Evolutionary conservation across 2,797 vertebrate genomes (phyloP).

Genomic region (Danio kyathit): DNA sequence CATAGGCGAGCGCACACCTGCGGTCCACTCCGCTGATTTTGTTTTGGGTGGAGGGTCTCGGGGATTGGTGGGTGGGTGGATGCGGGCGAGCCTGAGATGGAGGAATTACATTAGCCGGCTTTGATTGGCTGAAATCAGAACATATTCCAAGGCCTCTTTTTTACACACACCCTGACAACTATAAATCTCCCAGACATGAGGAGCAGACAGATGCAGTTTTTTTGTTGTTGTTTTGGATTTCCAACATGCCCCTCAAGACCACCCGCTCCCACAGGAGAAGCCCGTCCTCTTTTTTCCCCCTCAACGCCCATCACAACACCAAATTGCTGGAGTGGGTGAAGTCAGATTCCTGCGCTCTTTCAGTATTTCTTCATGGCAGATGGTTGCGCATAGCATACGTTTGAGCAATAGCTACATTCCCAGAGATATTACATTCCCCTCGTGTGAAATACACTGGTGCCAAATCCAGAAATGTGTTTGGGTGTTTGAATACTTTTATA

Average conservation of each 20-base stretch:
- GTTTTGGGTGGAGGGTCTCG: slow-evolving; percentile 26
- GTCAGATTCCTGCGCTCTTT: slow-evolving; percentile 35
- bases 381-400: slow-evolving; percentile 26
- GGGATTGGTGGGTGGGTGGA: slow-evolving; percentile 27
- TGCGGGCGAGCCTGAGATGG: slow-evolving; percentile 28
- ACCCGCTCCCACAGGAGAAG: slow-evolving; percentile 3
- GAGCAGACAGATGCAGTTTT: slow-evolving; percentile 44
- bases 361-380: slow-evolving; percentile 1
- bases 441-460: background rate
- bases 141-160: slow-evolving; percentile 55
- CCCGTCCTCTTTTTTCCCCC: slow-evolving; percentile 29
- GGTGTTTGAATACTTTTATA: background rate
- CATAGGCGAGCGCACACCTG: slow-evolving; percentile 60
- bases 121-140: slow-evolving; percentile 65
- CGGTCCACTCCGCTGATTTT: slow-evolving; percentile 49
- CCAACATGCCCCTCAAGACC: slow-evolving; percentile 24
- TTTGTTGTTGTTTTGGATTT: slow-evolving; percentile 47
- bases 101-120: slow-evolving; percentile 56
- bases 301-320: slow-evolving; percentile 7
- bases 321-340: slow-evolving; percentile 39
- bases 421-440: background rate
- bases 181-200: slow-evolving; percentile 61
- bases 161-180: slow-evolving; percentile 58
- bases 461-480: background rate
- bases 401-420: slow-evolving; percentile 15